Base-by-base conservation (phyloP, 2,888 invertebrate genomes). In the Drosophila setosimentum region DNA sequence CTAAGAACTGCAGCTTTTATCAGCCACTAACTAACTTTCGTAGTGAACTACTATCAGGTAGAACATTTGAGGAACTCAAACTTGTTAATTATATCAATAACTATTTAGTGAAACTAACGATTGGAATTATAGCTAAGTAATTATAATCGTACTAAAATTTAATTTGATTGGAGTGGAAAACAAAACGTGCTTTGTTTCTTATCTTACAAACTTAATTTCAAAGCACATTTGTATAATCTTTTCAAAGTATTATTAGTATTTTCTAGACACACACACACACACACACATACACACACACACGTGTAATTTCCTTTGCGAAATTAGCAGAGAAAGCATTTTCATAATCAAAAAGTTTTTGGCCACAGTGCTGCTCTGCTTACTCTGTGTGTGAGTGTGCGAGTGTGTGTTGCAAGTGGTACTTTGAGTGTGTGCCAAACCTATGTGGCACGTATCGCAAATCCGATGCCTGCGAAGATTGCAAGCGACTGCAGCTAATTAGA, bases 401-500 rank as follows among this genome's bases (percentile, higher is more conserved):
- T 45, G 21, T 21, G 45, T 24, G 45, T 45, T 45, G 45, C 49
- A 27, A 35, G n/a, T 8, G 18, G 8, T 55, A 32, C 32, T 67
- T 35, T 61, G 51, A 37, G 58, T 65, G 49, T 66, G 59, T 75
- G 81, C 65, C 76, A 80, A 80, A 68, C 62, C 58, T 66, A 59
- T 72, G 76, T 68, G 83, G 70, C 83, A 84, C 83, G 83, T 84
- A 75, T 61, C 64, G 42, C 54, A 72, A 65, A 72, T 68, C 63
- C 78, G 79, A 71, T 64, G 76, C 58, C 70, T 79, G 70, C 60
- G 70, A 78, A 80, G 76, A 84, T 78, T 80, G 83, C 82, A 84
- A 72, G 57, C 68, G 72, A 82, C 78, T 84, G 82, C 57, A 82
- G 76, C 80, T 83, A 86, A 85, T 86, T 86, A 81, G 70, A 80